A percentile compares a stretch with the other conserved stretches of the same genome.
Evolutionary conservation across 2,113 vertebrate genomes (phyloP).

Genomic region (Dolichotis patagonum): DNA sequence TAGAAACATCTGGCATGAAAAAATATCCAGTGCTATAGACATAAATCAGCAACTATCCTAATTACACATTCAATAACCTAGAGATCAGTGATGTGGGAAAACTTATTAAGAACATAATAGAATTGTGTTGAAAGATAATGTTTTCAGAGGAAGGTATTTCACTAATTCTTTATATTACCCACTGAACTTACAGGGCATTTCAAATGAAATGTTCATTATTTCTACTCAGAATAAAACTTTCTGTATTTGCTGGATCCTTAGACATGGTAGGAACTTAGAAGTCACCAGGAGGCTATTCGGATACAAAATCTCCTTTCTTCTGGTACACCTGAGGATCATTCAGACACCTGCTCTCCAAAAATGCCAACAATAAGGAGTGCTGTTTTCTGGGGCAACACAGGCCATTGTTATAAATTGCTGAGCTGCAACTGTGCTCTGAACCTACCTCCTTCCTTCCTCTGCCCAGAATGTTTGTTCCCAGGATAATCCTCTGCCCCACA

Average conservation of each 20-base stretch:
- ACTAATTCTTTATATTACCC: background rate
- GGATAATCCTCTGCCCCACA: background rate
- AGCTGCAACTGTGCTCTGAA: background rate
- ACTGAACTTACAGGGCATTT: background rate
- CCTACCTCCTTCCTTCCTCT: background rate
- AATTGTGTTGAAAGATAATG: background rate
- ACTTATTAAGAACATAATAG: background rate
- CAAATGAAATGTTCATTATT: background rate
- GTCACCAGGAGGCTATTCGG: background rate
- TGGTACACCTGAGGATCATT: background rate
- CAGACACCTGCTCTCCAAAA: background rate
- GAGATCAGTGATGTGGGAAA: background rate
- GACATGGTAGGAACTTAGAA: background rate
- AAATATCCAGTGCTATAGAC: background rate
- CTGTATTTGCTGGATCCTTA: background rate
- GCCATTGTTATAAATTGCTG: background rate
- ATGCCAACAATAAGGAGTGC: background rate
- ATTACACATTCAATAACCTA: background rate
- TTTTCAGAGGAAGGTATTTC: background rate
- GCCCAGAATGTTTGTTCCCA: background rate
- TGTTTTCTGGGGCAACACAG: background rate
- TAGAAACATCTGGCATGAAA: background rate
- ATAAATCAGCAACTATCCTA: background rate
- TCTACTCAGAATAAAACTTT: background rate
- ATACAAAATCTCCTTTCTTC: background rate